Evolutionary conservation across 1,140 invertebrate genomes (phyloP), one percentile per base, ranked within the genome.

Genomic region (Formica selysi): DNA sequence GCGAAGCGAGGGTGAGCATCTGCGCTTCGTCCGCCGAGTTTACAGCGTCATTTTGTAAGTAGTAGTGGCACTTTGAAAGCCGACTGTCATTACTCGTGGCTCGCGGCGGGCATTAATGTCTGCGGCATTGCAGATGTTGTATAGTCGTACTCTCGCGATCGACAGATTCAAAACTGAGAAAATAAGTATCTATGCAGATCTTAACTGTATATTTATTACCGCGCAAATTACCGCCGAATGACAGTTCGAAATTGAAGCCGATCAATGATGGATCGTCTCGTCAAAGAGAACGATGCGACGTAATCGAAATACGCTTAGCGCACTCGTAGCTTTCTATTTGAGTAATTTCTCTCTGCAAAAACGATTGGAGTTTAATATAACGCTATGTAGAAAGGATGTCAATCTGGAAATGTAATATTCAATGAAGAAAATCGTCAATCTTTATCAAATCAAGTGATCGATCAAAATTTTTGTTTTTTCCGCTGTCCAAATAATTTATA

Each of bases 21-120:
- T 85, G 62, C 57, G 68, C 59, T 2, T 36, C 54, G 41, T 38
- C 26, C 36, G 71, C 29, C 26, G 22, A 78, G 74, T 85, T 51
- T 85, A 85, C 83, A 76, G 65, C 19, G 62, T 64, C 74, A 67
- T 85, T 78, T 61, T 65, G 74, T 64, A 85, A 78, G 73, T 78
- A 54, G 44, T 78, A 41, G 44, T 38, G 54, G 38, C 48, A 67
- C 41, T 78, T 79, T 6, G 26, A 54, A 32, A 85, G 36, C 32
- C 61, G 70, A 84, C 57, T 48, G 57, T 29, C 70, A 44, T 48
- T 76, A 85, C 54, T 44, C 41, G 71, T 41, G 7, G 7, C 38
- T 13, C 13, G 22, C 44, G 26, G 73, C 41, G 22, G 16, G 26
- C 70, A 26, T 74, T 74, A 74, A 70, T 11, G n/a, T 48, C 38